Evolutionary conservation across 2,888 invertebrate species (phyloP).

Genomic region (Ethmia dodecea): DNA sequence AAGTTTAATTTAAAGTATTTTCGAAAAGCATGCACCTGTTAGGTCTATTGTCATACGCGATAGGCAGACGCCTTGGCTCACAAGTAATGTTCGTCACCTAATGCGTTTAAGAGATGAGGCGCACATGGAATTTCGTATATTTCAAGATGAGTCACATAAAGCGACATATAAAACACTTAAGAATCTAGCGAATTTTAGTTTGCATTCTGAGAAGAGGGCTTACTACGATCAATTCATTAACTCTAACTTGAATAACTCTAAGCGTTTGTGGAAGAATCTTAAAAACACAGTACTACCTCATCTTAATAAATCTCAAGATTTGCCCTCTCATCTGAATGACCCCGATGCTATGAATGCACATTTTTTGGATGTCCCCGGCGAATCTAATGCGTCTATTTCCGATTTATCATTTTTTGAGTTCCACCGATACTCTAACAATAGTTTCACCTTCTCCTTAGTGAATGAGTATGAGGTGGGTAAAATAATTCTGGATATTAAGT

Average conservation of each 20-base stretch:
- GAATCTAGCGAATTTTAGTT: slow-evolving; percentile 2
- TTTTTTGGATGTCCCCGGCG: slow-evolving; percentile 11
- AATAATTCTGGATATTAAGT: slow-evolving; percentile 9
- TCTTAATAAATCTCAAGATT: slow-evolving; percentile 1
- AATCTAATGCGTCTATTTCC: not conserved
- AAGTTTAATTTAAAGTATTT: slow-evolving; percentile 9
- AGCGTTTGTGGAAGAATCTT: slow-evolving; percentile 14
- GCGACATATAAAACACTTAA: slow-evolving; percentile 11
- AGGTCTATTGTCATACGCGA: slow-evolving; percentile 2
- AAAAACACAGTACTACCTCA: slow-evolving; percentile 1
- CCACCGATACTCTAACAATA: not conserved
- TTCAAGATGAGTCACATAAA: slow-evolving; percentile 3
- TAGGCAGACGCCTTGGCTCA: slow-evolving; percentile 11
- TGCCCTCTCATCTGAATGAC: slow-evolving; percentile 10
- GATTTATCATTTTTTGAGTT: slow-evolving; percentile 7
- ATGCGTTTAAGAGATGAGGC: slow-evolving; percentile 12
- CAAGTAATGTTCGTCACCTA: slow-evolving; percentile 7
- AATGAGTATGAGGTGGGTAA: slow-evolving; percentile 2
- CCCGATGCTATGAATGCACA: slow-evolving; percentile 9
- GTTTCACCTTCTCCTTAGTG: slow-evolving; percentile 9
- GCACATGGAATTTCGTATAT: not conserved
- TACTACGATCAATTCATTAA: slow-evolving; percentile 14
- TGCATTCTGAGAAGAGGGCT: slow-evolving; percentile 7
- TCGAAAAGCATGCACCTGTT: slow-evolving; percentile 12
- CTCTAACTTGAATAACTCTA: slow-evolving; percentile 5